phyloP scores from a whole-genome alignment of 1,140 invertebrate genomes.

The Lepidostoma basale region DNA sequence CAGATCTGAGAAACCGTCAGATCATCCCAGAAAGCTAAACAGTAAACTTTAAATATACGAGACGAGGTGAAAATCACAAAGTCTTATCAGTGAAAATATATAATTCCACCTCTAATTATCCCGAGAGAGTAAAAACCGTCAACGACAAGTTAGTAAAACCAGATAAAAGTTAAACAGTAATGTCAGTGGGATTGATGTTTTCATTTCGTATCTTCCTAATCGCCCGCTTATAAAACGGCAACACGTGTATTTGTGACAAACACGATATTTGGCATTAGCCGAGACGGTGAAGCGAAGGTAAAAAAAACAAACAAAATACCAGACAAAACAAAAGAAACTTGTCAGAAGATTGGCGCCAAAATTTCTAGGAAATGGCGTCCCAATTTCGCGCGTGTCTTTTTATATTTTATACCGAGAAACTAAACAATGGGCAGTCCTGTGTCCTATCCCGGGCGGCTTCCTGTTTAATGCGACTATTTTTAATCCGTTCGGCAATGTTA shows the following conservation, averaged over 20 bases:
- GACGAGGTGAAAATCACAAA: too few species aligned
- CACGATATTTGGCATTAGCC: neutral
- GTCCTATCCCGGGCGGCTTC: neutral
- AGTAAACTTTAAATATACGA: too few species aligned
- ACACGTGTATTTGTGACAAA: constrained; percentile 12
- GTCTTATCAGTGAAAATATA: too few species aligned
- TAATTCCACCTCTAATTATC: too few species aligned
- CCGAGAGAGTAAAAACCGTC: too few species aligned
- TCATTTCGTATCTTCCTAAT: too few species aligned
- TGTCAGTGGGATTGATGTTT: too few species aligned
- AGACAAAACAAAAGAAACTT: constrained; percentile 35
- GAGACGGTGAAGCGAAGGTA: neutral
- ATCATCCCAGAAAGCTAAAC: too few species aligned
- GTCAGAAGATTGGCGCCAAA: constrained; percentile 40
- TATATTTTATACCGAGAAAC: constrained; percentile 36
- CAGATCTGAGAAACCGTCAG: too few species aligned
- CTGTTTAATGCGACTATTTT: constrained; percentile 8
- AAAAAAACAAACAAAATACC: constrained; percentile 17
- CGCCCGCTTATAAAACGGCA: neutral
- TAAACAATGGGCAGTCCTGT: constrained; percentile 29
- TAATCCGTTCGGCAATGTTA: neutral
- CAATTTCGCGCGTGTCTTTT: constrained; percentile 16
- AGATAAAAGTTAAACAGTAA: too few species aligned
- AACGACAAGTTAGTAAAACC: too few species aligned
- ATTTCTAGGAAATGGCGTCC: constrained; percentile 36